Evolutionary conservation across 1,140 invertebrate genomes (phyloP).

Genomic region (Glossosoma conforme): DNA sequence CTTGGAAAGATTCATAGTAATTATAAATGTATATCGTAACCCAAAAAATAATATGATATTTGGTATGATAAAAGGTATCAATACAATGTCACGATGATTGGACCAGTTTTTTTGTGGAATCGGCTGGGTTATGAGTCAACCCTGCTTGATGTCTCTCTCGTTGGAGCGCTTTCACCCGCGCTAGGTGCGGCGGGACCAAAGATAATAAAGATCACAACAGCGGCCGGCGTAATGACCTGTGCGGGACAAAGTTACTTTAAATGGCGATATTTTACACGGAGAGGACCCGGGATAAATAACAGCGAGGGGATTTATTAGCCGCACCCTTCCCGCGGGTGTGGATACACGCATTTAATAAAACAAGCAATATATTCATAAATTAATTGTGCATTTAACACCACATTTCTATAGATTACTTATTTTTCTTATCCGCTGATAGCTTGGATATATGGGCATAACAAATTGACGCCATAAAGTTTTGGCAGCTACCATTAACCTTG

Average conservation of each 20-base stretch:
- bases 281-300: too few species aligned
- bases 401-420: background rate
- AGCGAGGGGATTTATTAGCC: background rate
- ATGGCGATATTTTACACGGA: background rate
- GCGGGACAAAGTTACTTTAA: background rate
- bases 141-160: background rate
- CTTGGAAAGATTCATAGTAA: too few species aligned
- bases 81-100: background rate
- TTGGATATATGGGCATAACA: too few species aligned
- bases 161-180: background rate
- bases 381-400: background rate
- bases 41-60: background rate
- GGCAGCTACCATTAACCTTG: too few species aligned
- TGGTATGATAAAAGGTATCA: background rate
- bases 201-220: conserved; percentile 5
- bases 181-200: background rate
- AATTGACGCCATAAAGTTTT: too few species aligned
- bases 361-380: background rate
- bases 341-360: background rate
- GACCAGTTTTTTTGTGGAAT: too few species aligned
- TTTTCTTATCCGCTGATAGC: background rate
- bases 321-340: background rate
- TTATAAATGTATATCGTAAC: background rate
- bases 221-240: background rate
- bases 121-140: background rate